Evolutionary conservation across 2,113 vertebrate genomes (phyloP).

Genomic region (Conger conger): DNA sequence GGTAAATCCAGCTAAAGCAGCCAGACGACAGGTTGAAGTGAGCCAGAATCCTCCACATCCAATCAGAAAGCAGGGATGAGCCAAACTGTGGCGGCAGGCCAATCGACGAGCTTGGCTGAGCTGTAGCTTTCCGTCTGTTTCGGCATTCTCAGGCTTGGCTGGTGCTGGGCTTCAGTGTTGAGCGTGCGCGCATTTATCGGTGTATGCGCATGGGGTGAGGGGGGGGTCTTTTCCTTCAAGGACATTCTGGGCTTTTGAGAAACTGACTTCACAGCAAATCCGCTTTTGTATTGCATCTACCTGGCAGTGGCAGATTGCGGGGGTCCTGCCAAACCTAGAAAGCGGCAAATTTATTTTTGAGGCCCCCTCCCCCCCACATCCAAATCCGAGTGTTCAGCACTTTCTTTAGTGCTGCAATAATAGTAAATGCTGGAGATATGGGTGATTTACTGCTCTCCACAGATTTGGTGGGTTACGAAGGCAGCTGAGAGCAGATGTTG

Average conservation of each 20-base stretch:
- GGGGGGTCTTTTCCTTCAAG: slow-evolving; percentile 52
- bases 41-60: slow-evolving; percentile 58
- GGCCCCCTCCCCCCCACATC: slow-evolving; percentile 37
- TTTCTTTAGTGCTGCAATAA: slow-evolving; percentile 63
- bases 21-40: slow-evolving; percentile 61
- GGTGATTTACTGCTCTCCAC: slow-evolving; percentile 61
- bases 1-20: slow-evolving; percentile 57
- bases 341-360: slow-evolving; percentile 65
- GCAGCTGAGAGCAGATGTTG: slow-evolving; percentile 57
- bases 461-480: slow-evolving; percentile 11
- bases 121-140: slow-evolving; percentile 58
- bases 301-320: slow-evolving; percentile 32
- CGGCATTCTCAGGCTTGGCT: slow-evolving; percentile 54
- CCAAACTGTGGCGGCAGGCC: slow-evolving; percentile 58
- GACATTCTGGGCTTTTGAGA: slow-evolving; percentile 62
- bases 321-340: slow-evolving; percentile 61
- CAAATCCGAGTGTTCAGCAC: slow-evolving; percentile 29
- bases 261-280: slow-evolving; percentile 52
- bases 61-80: slow-evolving; percentile 60
- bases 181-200: slow-evolving; percentile 35
- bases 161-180: slow-evolving; percentile 51
- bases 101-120: slow-evolving; percentile 59
- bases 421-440: slow-evolving; percentile 65
- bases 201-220: slow-evolving; percentile 33
- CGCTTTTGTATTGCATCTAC: slow-evolving; percentile 15